phyloP scores from a whole-genome alignment of 1,140 invertebrate genomes.

The Aphidius ervi region DNA sequence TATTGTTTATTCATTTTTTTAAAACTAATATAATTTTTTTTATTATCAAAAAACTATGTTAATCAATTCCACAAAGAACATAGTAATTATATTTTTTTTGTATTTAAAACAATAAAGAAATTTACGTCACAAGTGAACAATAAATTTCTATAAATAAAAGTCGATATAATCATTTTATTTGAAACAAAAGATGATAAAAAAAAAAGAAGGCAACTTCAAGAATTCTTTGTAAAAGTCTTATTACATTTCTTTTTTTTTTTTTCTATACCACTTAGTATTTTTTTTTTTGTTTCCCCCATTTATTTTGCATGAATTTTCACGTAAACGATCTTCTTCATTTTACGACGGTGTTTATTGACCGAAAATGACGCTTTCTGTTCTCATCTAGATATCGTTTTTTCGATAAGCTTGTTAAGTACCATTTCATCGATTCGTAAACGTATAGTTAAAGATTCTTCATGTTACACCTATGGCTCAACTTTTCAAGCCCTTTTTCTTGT shows the following conservation, averaged over 20 bases:
- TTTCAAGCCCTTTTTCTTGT: too few species aligned
- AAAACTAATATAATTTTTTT: too few species aligned
- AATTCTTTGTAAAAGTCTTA: not conserved
- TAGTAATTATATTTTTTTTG: too few species aligned
- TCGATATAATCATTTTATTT: too few species aligned
- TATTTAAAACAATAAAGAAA: too few species aligned
- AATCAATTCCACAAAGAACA: too few species aligned
- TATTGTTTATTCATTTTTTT: too few species aligned
- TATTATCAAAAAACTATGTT: too few species aligned
- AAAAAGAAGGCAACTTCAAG: not conserved
- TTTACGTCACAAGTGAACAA: too few species aligned
- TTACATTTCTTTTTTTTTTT: not conserved
- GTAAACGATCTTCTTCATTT: not conserved
- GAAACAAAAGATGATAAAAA: too few species aligned
- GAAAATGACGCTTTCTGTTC: slow-evolving; percentile 8
- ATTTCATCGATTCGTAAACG: not conserved
- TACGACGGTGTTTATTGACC: slow-evolving; percentile 13
- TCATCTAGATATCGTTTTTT: not conserved
- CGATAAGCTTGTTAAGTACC: slow-evolving; percentile 8
- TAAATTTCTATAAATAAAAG: too few species aligned
- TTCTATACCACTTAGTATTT: not conserved
- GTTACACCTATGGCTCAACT: not conserved
- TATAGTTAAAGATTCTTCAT: not conserved
- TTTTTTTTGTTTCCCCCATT: not conserved
- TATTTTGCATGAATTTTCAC: not conserved